These are phyloP conservation scores for Heteromormyrus szaboi DNA, from an alignment of 2,797 vertebrate species.

Conservation along the genomic window DNA sequence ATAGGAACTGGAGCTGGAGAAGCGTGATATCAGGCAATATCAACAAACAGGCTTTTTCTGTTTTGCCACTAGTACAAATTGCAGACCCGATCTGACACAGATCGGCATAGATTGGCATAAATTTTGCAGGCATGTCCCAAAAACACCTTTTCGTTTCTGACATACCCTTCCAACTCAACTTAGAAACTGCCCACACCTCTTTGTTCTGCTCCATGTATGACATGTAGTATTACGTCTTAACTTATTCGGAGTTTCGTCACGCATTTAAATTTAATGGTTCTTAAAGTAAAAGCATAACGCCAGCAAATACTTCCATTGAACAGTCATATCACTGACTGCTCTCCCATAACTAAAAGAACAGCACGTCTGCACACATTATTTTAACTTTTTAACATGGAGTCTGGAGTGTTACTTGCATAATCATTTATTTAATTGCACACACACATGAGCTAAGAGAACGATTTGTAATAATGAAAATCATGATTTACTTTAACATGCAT, in stretches of 20 bases:
- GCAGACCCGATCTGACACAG: not conserved
- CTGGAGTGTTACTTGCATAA: not conserved
- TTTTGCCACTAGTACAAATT: not conserved
- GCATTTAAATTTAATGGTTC: not conserved
- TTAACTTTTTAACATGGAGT: not conserved
- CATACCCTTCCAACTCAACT: too few species aligned
- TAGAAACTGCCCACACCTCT: not conserved
- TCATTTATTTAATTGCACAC: not conserved
- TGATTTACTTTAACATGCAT: not conserved
- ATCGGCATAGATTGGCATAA: not conserved
- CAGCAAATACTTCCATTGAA: too few species aligned
- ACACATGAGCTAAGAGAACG: not conserved
- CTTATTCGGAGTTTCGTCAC: not conserved
- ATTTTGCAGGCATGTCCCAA: too few species aligned
- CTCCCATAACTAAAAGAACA: too few species aligned
- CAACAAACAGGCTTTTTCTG: not conserved
- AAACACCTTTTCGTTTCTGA: too few species aligned
- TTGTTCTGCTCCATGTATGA: not conserved
- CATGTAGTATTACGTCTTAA: not conserved
- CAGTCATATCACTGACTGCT: too few species aligned
- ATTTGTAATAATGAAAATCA: not conserved
- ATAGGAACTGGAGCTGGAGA: not conserved
- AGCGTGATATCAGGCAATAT: not conserved
- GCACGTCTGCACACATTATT: not conserved
- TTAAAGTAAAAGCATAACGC: not conserved